phyloP scores from a whole-genome alignment of 2,888 invertebrate species.

The Biston stratarius region DNA sequence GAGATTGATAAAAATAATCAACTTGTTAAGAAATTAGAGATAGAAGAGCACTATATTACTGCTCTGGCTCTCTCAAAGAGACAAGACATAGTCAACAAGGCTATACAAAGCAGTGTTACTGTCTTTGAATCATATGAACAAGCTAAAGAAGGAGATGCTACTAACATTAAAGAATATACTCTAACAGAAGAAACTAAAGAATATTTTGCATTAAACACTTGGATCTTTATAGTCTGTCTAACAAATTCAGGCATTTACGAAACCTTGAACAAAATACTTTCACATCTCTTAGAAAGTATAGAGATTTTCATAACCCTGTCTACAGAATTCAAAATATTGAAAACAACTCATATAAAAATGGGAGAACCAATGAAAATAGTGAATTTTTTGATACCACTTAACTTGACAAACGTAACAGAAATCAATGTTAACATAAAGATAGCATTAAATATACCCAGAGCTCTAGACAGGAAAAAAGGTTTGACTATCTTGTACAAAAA shows the following conservation, averaged over 20 bases:
- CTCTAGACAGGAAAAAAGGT: constrained; percentile 60
- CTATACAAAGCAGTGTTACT: constrained; percentile 55
- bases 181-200: constrained; percentile 62
- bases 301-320: constrained; percentile 65
- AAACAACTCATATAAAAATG: constrained; percentile 63
- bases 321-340: constrained; percentile 54
- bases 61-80: constrained; percentile 70
- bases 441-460: constrained; percentile 65
- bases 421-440: constrained; percentile 64
- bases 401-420: constrained; percentile 45
- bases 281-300: constrained; percentile 53
- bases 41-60: constrained; percentile 66
- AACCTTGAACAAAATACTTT: constrained; percentile 56
- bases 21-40: constrained; percentile 56
- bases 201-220: constrained; percentile 60
- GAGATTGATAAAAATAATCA: constrained; percentile 63
- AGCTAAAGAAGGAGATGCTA: constrained; percentile 29
- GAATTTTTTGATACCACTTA: constrained; percentile 62
- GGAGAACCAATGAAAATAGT: constrained; percentile 57
- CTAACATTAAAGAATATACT: constrained; percentile 54
- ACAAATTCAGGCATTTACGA: constrained; percentile 51
- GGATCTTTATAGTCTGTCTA: constrained; percentile 64
- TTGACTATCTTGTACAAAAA: constrained; percentile 67
- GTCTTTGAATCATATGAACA: constrained; percentile 70
- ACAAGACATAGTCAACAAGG: constrained; percentile 65